A percentile compares a stretch with the other conserved stretches of the same genome.
phyloP scores from a whole-genome alignment of 1,140 invertebrate species.

The Adelges cooleyi region DNA sequence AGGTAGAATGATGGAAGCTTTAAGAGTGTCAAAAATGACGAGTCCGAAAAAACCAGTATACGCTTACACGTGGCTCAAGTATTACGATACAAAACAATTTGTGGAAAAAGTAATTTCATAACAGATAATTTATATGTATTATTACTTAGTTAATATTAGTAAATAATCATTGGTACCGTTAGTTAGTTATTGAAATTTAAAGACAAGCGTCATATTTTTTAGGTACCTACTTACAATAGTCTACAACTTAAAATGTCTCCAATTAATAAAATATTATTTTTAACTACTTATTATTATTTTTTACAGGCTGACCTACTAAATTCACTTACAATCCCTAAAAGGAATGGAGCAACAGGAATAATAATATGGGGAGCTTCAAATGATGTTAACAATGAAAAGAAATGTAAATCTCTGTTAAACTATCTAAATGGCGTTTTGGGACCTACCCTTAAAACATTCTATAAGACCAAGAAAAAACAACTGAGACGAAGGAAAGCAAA shows the following conservation, averaged over 20 bases:
- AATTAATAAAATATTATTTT: no score
- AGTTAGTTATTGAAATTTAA: no score
- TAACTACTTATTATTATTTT: conserved; percentile 30
- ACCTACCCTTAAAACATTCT: conserved; percentile 37
- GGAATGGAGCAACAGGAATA: conserved; percentile 46
- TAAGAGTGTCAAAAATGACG: conserved; percentile 40
- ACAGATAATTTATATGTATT: no score
- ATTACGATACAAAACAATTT: conserved; percentile 44
- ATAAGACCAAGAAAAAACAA: conserved; percentile 6
- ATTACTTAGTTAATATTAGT: no score
- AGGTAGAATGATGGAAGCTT: conserved; percentile 50
- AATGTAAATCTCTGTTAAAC: conserved; percentile 47
- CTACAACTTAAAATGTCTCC: no score
- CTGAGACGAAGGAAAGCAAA: not conserved
- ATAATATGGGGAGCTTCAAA: conserved; percentile 62
- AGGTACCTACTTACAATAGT: no score
- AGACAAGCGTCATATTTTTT: no score
- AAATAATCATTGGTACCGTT: no score
- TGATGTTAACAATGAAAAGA: conserved; percentile 51
- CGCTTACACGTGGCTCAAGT: conserved; percentile 60
- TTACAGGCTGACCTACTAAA: conserved; percentile 48
- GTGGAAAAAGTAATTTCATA: conserved; percentile 33
- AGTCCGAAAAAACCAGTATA: conserved; percentile 39
- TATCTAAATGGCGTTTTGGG: conserved; percentile 51
- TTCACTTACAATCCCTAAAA: conserved; percentile 43